phyloP scores from a whole-genome alignment of 2,113 vertebrate genomes.

The Illadopsis cleaveri region DNA sequence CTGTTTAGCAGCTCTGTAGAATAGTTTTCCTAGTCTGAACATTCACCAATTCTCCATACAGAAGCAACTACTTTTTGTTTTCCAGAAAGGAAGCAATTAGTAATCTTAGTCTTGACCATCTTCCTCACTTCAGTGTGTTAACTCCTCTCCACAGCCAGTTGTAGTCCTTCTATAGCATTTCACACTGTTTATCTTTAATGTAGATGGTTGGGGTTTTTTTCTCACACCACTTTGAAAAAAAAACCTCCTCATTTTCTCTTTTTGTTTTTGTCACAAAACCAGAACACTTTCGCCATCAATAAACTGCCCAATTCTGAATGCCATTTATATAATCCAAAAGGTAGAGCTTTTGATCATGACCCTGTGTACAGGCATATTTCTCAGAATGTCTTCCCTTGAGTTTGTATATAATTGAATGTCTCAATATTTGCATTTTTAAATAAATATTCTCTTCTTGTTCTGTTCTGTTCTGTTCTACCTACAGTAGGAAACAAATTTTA shows the following conservation, averaged over 20 bases:
- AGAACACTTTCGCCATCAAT: not conserved
- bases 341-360: not conserved
- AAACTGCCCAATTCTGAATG: not conserved
- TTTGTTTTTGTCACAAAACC: not conserved
- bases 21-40: not conserved
- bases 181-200: not conserved
- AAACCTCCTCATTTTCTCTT: not conserved
- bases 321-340: not conserved
- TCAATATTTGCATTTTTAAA: not conserved
- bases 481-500: not conserved
- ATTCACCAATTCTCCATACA: not conserved
- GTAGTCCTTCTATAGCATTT: not conserved
- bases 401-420: not conserved
- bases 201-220: accelerated
- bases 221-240: not conserved
- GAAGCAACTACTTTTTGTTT: not conserved
- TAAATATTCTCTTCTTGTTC: not conserved
- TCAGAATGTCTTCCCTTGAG: not conserved
- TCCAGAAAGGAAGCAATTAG: not conserved
- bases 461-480: not conserved
- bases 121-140: not conserved
- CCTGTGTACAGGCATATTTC: not conserved
- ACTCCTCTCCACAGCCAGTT: not conserved
- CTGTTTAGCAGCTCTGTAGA: not conserved
- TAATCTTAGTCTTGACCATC: not conserved